phyloP scores from a whole-genome alignment of 1,140 invertebrate genomes.

The Plectus sambesii region DNA sequence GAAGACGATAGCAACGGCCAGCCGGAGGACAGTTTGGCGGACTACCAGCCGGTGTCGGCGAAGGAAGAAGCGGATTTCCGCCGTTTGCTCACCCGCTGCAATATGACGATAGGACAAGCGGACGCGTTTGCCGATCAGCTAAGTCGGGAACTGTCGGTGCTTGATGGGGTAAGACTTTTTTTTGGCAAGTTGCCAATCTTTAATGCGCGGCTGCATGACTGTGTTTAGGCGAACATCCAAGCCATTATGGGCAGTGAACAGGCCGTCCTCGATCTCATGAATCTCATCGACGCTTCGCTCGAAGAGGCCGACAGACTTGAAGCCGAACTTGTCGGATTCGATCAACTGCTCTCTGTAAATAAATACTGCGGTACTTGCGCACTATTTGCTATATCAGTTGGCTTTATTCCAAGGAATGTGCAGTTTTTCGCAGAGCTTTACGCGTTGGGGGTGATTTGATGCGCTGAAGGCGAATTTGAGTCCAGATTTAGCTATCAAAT shows the following conservation, averaged over 20 bases:
- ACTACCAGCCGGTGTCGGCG: constrained; percentile 70
- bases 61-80: constrained; percentile 68
- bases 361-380: constrained; percentile 30
- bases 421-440: too few species aligned
- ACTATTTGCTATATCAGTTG: too few species aligned
- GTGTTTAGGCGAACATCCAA: constrained; percentile 50
- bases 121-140: constrained; percentile 71
- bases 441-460: too few species aligned
- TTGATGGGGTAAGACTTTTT: constrained; percentile 67
- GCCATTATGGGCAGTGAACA: constrained; percentile 23
- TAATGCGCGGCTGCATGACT: too few species aligned
- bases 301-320: constrained; percentile 65
- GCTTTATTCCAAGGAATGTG: too few species aligned
- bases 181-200: constrained; percentile 72
- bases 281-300: constrained; percentile 66
- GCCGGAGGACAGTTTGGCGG: constrained; percentile 49
- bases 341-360: constrained; percentile 60
- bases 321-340: constrained; percentile 60
- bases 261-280: constrained; percentile 70
- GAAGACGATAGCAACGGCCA: constrained; percentile 14
- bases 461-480: too few species aligned
- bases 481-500: too few species aligned
- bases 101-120: constrained; percentile 70
- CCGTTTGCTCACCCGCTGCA: constrained; percentile 60
- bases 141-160: constrained; percentile 63